Conservation (phyloP, 2,888 invertebrate genomes). For the Pristionchus arcanus region DNA sequence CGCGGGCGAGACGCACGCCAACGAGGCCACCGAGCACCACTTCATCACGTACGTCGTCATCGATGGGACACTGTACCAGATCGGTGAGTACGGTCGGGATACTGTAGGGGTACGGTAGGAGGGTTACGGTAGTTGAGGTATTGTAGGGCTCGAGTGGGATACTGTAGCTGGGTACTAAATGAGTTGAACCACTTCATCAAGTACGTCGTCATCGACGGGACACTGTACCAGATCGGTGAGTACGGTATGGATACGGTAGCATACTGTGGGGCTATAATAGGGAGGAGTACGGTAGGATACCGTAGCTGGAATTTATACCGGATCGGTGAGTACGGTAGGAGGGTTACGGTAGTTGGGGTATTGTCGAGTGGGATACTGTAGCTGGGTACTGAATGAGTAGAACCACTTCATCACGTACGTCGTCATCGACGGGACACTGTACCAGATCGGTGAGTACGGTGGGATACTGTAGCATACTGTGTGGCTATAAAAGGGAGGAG, state of each 20-base stretch:
- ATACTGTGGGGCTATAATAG: background rate
- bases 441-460: constrained; percentile 59
- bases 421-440: constrained; percentile 70
- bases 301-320: constrained; percentile 60
- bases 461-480: background rate
- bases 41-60: constrained; percentile 74
- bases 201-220: constrained; percentile 70
- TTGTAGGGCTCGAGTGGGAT: no score
- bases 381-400: no score
- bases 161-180: no score
- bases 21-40: constrained; percentile 74
- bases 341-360: constrained; percentile 11
- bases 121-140: no score
- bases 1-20: constrained; percentile 70
- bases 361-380: no score
- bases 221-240: constrained; percentile 65
- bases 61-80: constrained; percentile 72
- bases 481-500: no score
- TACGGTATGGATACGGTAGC: background rate
- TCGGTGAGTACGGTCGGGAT: constrained; percentile 65
- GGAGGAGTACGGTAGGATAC: background rate
- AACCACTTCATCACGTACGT: constrained; percentile 73
- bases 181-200: constrained; percentile 68
- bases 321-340: background rate
- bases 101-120: no score